Evolutionary conservation across 2,888 invertebrate species (phyloP), one percentile per base, ranked within the genome.

Genomic region (Lepidochrysops patricia): DNA sequence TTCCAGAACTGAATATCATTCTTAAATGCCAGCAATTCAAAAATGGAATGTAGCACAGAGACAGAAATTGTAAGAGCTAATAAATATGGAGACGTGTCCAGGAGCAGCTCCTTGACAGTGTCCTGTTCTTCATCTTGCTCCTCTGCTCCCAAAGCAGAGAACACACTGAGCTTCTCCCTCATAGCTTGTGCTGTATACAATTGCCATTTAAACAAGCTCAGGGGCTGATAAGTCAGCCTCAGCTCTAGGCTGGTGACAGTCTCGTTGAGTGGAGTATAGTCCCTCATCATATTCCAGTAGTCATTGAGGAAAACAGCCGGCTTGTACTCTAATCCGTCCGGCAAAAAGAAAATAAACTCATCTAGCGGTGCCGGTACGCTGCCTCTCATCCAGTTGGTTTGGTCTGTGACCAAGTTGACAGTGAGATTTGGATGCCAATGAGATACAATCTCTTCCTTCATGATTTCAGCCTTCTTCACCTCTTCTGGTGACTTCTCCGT

Each of bases 1-100:
- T 98, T 97, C 99, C 99, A 99, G 80, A 99, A 99, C 82, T 99
- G 99, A 73, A 99, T 99, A 81, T 99, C 99, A 89, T 99, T 99
- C 90, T 99, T 99, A 82, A 99, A 99, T 49, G 99, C 99, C 60
- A 99, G 90, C 68, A 99, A 92, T 82, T 99, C 99, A 89, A 99
- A 99, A 64, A 99, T 93, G 61, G 98, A 98, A 87, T 99, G 99
- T 19, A 99, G 90, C 61, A 99, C 92, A 0, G 99, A 98, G 0
- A 99, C 95, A 58, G 94, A 91, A 63, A 98, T 93, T 1, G 99
- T 99, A 60, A 98, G 80, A 3, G 92, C 98, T 37, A 99, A 89
- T 34, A 99, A 90, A 76, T 98, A 98, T 0, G 98, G 98, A 75
- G 98, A 99, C 1, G 99, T 99, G 74, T 99, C 99, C 62, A 99